These are phyloP conservation scores for Stenurella melanura DNA, from an alignment of 2,888 invertebrate genomes.

Conservation along the genomic window DNA sequence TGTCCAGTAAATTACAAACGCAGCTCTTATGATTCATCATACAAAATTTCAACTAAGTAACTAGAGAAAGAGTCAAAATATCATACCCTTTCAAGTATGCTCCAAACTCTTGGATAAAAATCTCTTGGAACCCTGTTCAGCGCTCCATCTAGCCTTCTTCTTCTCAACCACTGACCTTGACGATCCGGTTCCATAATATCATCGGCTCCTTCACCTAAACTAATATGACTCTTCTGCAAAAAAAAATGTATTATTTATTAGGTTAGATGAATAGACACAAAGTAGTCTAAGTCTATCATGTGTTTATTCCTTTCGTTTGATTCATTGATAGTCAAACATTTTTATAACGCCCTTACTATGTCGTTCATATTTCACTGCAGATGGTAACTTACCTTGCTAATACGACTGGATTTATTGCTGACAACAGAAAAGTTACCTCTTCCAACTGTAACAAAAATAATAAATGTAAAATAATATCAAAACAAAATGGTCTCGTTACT, in stretches of 20 bases:
- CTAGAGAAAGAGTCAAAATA: not conserved
- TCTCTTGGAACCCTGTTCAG: constrained; percentile 97
- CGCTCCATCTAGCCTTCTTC: constrained; percentile 96
- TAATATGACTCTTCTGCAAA: constrained; percentile 75
- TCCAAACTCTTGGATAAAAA: constrained; percentile 97
- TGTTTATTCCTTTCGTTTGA: too few species aligned
- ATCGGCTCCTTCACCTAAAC: constrained; percentile 72
- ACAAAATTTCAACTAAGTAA: too few species aligned
- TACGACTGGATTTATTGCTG: constrained; percentile 89
- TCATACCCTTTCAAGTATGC: constrained; percentile 87
- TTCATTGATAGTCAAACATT: too few species aligned
- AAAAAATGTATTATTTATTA: not conserved
- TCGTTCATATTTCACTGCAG: too few species aligned
- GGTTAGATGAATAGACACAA: too few species aligned
- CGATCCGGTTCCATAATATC: constrained; percentile 82
- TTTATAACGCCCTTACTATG: too few species aligned
- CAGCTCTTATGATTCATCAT: too few species aligned
- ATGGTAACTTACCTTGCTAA: constrained; percentile 83
- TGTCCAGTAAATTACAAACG: too few species aligned
- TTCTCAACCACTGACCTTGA: constrained; percentile 97
- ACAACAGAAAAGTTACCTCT: constrained; percentile 91
- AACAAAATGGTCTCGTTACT: too few species aligned
- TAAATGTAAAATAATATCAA: not conserved
- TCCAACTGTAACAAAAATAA: constrained; percentile 78
- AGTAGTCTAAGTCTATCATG: not conserved